phyloP scores from a whole-genome alignment of 37 sponge, comb jelly and placozoan genomes.

The Oopsacas minuta region DNA sequence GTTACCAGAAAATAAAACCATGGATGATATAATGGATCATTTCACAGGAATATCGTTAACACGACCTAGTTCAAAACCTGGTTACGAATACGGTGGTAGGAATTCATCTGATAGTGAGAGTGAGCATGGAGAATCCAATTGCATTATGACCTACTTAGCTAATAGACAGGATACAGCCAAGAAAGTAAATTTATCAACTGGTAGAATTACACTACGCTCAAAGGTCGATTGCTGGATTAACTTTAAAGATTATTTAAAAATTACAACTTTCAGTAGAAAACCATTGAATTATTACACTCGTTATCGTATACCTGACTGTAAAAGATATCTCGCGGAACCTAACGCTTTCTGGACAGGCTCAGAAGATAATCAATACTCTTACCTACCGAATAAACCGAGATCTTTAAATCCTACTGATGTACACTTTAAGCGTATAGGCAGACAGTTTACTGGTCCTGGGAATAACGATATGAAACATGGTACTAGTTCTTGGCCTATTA shows the following conservation, averaged over 20 bases:
- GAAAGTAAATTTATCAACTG: background rate
- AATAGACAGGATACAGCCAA: background rate
- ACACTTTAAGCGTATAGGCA: background rate
- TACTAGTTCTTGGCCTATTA: background rate
- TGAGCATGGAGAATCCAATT: background rate
- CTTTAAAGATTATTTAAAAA: background rate
- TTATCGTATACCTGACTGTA: background rate
- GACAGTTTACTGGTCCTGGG: background rate
- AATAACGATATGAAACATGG: background rate
- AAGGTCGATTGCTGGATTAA: background rate
- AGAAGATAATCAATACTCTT: background rate
- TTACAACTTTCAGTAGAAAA: background rate
- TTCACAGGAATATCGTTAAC: background rate
- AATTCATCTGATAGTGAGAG: conserved; percentile 8
- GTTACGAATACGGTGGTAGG: background rate
- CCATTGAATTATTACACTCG: background rate
- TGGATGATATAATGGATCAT: background rate
- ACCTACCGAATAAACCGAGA: background rate
- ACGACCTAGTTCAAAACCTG: background rate
- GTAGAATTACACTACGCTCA: background rate
- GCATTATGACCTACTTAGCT: background rate
- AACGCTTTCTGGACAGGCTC: conserved; percentile 9
- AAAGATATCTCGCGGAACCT: background rate
- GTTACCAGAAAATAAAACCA: background rate
- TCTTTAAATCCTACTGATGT: background rate